These are phyloP conservation scores for Struthio camelus DNA, from an alignment of 2,113 vertebrate genomes.

Conservation along the genomic window DNA sequence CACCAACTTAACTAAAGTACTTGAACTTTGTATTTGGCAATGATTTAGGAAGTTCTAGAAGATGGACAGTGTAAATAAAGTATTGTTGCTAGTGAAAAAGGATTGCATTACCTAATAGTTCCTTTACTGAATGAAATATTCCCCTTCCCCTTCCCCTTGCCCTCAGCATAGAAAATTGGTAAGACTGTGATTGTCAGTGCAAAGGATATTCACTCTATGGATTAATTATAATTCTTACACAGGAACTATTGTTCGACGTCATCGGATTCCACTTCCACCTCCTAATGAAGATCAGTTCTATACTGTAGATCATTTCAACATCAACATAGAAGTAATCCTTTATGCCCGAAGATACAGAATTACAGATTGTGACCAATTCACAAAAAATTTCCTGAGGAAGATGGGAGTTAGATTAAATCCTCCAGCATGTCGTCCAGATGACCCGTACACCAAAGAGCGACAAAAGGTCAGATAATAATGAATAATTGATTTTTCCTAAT, in stretches of 20 bases:
- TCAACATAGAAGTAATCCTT: constrained; percentile 83
- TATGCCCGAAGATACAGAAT: constrained; percentile 85
- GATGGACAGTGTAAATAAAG: not conserved
- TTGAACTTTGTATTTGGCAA: not conserved
- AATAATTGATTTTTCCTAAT: not conserved
- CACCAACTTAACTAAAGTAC: not conserved
- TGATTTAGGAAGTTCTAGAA: not conserved
- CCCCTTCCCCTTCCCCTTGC: not conserved
- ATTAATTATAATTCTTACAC: not conserved
- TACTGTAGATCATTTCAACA: constrained; percentile 87
- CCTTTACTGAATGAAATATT: not conserved
- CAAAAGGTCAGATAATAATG: constrained; percentile 73
- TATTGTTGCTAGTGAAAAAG: not conserved
- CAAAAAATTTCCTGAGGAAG: constrained; percentile 85
- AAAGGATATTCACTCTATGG: not conserved
- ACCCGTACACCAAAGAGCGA: constrained; percentile 80
- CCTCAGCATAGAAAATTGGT: not conserved
- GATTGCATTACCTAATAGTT: not conserved
- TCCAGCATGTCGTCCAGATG: constrained; percentile 71
- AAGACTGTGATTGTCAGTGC: not conserved
- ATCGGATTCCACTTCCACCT: constrained; percentile 85
- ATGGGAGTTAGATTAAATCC: constrained; percentile 82
- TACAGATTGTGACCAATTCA: constrained; percentile 87
- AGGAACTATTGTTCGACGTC: constrained; percentile 88
- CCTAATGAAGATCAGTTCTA: constrained; percentile 88